phyloP scores from a whole-genome alignment of 2,113 vertebrate species.

The Antigone vipio region DNA sequence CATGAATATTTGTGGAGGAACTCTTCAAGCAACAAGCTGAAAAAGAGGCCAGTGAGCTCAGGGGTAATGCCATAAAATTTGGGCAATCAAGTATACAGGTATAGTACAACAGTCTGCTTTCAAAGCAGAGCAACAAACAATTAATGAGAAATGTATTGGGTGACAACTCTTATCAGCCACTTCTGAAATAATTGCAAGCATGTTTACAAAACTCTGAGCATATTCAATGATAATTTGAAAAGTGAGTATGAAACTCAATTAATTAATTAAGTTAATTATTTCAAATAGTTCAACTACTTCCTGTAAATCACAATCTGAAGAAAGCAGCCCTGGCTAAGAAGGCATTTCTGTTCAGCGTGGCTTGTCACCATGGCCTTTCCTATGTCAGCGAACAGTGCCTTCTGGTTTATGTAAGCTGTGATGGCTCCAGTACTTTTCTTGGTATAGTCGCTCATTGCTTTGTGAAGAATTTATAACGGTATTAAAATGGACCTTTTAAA shows the following conservation, averaged over 20 bases:
- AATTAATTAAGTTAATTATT: conserved; percentile 33
- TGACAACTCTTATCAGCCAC: conserved; percentile 45
- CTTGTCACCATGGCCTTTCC: not conserved
- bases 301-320: conserved; percentile 1
- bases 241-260: conserved; percentile 5
- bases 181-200: conserved; percentile 41
- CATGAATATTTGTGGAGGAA: not conserved
- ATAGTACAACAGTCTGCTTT: not conserved
- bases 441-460: not conserved
- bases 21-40: not conserved
- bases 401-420: not conserved
- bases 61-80: not conserved
- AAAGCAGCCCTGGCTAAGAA: not conserved
- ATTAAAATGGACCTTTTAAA: conserved; percentile 25
- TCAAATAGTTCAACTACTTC: not conserved
- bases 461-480: not conserved
- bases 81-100: not conserved
- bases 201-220: conserved; percentile 39
- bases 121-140: conserved; percentile 1
- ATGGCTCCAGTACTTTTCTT: not conserved
- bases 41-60: not conserved
- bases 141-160: not conserved
- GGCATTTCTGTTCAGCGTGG: not conserved
- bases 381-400: not conserved
- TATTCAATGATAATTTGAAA: conserved; percentile 31